Evolutionary conservation across 2,113 vertebrate genomes (phyloP).

Genomic region (Rhabdornis inornatus): DNA sequence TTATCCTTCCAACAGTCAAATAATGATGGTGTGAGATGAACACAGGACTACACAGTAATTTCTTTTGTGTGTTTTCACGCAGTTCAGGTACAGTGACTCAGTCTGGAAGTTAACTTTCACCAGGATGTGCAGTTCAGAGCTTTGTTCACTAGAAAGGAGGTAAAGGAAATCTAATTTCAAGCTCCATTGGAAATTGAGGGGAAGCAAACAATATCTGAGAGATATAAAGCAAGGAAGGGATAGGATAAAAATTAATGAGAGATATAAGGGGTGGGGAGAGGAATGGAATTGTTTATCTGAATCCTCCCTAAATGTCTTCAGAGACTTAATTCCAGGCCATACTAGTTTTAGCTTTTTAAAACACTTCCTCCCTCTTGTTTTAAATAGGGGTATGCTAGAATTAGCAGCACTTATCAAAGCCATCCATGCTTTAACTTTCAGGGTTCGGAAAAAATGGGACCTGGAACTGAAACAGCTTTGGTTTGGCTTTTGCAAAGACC

Average conservation of each 20-base stretch:
- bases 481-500: conserved; percentile 22
- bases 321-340: background rate
- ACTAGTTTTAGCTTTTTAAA: conserved; percentile 27
- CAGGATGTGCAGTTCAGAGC: background rate
- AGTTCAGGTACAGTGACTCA: background rate
- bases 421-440: background rate
- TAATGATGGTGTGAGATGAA: background rate
- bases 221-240: background rate
- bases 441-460: background rate
- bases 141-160: background rate
- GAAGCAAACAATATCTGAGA: background rate
- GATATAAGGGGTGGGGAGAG: background rate
- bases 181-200: background rate
- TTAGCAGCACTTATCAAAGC: conserved; percentile 38
- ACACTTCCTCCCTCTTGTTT: conserved; percentile 21
- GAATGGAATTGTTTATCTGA: conserved; percentile 2
- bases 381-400: conserved; percentile 14
- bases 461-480: conserved; percentile 1
- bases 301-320: conserved; percentile 6
- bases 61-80: background rate
- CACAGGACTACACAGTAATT: background rate
- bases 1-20: background rate
- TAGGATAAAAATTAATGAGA: background rate
- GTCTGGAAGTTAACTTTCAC: background rate
- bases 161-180: conserved; percentile 37